A percentile compares a stretch with the other conserved stretches of the same genome.
Conservation (phyloP, 2,797 vertebrate genomes). For the Alectoris magna region DNA sequence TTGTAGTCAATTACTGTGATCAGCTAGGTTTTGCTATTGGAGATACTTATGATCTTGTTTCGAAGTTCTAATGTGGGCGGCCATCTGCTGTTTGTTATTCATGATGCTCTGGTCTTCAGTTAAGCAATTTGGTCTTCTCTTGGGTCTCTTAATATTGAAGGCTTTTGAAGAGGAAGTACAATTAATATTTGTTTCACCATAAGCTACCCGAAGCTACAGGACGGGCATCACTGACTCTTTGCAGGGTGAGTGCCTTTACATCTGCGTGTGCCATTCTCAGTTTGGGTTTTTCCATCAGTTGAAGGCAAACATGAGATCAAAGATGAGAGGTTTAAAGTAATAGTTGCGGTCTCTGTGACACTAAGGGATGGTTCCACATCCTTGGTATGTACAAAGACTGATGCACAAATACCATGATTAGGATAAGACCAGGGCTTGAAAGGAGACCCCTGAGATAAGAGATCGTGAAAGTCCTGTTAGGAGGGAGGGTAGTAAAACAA, state of each 20-base stretch:
- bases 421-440: neutral
- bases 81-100: neutral
- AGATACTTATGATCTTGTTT: neutral
- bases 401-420: neutral
- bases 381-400: neutral
- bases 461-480: neutral
- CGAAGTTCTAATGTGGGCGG: neutral
- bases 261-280: neutral
- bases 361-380: neutral
- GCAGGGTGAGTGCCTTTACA: neutral
- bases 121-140: neutral
- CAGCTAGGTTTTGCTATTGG: neutral
- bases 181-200: neutral
- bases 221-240: neutral
- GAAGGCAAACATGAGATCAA: neutral
- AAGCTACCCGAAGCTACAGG: neutral
- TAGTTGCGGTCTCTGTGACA: neutral
- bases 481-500: neutral
- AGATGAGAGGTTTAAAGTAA: neutral
- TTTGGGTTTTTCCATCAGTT: neutral
- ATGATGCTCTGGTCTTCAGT: neutral
- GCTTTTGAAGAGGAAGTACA: fast-evolving
- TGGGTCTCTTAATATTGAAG: neutral
- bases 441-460: neutral
- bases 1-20: neutral